Conservation (phyloP, 2,888 invertebrate genomes). For the Nemotelus nigrinus region DNA sequence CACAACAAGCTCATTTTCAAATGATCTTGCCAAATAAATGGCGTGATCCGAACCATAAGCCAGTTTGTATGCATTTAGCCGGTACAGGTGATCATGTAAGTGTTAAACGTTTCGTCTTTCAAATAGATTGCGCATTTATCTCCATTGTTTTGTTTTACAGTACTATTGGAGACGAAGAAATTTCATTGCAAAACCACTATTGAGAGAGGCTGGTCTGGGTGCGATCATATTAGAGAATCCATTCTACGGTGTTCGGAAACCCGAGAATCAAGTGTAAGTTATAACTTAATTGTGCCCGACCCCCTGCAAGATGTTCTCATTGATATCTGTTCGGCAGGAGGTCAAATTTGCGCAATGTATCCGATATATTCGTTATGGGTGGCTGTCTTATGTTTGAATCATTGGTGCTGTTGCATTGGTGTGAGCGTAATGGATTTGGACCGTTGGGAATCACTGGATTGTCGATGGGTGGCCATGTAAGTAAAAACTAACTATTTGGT, state of each 20-base stretch:
- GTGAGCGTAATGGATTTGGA: conserved; percentile 88
- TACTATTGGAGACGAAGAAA: conserved; percentile 90
- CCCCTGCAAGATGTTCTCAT: not conserved
- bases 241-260: conserved; percentile 91
- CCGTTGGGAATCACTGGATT: conserved; percentile 94
- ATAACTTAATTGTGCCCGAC: not conserved
- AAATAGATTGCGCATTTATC: not conserved
- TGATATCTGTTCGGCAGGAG: conserved; percentile 68
- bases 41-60: conserved; percentile 75
- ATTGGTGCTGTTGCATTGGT: conserved; percentile 92
- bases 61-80: conserved; percentile 93
- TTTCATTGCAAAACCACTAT: conserved; percentile 88
- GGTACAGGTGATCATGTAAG: conserved; percentile 98
- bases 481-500: conserved; percentile 59
- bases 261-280: conserved; percentile 83
- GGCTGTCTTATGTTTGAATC: conserved; percentile 95
- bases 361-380: conserved; percentile 99
- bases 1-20: conserved; percentile 86
- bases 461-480: conserved; percentile 98
- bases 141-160: conserved; percentile 65
- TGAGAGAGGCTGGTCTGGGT: conserved; percentile 89
- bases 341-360: conserved; percentile 92
- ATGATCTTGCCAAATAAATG: conserved; percentile 84
- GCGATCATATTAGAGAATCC: conserved; percentile 97
- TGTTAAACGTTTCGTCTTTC: conserved; percentile 49